Base-by-base conservation (phyloP, 2,797 vertebrate genomes). In the Botia almorhae region DNA sequence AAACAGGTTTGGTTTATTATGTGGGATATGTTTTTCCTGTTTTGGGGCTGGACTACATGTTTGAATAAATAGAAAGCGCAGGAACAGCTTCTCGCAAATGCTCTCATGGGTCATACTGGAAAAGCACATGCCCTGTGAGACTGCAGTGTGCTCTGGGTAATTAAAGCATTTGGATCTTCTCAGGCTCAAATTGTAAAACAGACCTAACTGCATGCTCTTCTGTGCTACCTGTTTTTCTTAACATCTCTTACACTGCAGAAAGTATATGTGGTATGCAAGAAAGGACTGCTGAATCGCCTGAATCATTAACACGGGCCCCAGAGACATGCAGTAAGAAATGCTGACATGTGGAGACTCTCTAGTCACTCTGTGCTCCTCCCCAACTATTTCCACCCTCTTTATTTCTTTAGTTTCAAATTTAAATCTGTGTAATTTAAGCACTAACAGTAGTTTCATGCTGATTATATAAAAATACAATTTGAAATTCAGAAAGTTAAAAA, bases 171-270 rank as follows among this genome's bases (percentile, higher is more conserved):
- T 78, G 23, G 46, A 82, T 81, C 80, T 73, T 69, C 89, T 89
- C 89, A 72, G 82, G 81, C 84, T 88, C 87, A 81, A 84, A 78
- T 84, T 88, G 90, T 87, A 89, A 91, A 90, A 90, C 81, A 75
- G 86, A 91, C 73, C 26, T 33, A 14, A 81, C 83, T 64, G 81
- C 80, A 65, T 85, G 81, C 81, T 76, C 74, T 39, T 83, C 87
- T 86, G 85, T 76, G 43, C 76, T 48, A 17, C 21, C 55, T 36
- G 36, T 21, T 23, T 33, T 63, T 23, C 8, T 83, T 26, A 58
- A 23, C 11, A 19, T 61, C 43, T 61, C 4, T 51, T 58, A 43
- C 19, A 46, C 43, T 6, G 2, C 14, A 53, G 58, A 46, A 64
- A 5, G 16, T 76, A 55, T 76, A 12, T 6, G 19, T 64, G 71